Percentiles rank a stretch among this genome's conserved stretches.
These are phyloP conservation scores for Catostylus mosaicus DNA, from an alignment of 30 jellyfish, hydroid and myxozoan species.

Conservation along the genomic window DNA sequence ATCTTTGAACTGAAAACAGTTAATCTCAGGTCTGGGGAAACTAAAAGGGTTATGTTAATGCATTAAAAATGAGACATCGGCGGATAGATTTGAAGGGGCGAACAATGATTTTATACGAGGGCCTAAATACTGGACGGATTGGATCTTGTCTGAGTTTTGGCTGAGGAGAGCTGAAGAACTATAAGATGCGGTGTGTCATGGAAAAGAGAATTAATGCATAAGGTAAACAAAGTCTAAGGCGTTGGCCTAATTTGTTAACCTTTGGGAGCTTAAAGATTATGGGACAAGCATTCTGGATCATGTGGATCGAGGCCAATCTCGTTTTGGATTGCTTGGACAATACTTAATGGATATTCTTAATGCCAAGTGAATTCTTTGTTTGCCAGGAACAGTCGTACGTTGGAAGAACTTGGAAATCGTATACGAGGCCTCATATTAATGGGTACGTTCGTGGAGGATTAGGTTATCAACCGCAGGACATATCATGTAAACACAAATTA, in stretches of 20 bases:
- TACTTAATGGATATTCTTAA: neutral
- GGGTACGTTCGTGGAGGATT: neutral
- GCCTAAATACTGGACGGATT: too few species aligned
- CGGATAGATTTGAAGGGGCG: too few species aligned
- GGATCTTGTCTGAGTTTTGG: neutral
- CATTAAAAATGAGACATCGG: too few species aligned
- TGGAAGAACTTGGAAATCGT: neutral
- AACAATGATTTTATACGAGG: too few species aligned
- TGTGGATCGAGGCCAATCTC: neutral
- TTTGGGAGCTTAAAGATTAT: neutral
- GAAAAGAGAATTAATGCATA: neutral
- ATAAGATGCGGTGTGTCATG: neutral
- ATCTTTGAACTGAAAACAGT: too few species aligned
- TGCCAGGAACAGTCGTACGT: neutral
- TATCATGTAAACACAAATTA: neutral
- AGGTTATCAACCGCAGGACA: conserved; percentile 10
- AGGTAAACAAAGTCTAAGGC: neutral
- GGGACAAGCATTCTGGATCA: neutral
- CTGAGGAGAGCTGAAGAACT: neutral
- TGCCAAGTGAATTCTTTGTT: neutral
- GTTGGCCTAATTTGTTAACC: neutral
- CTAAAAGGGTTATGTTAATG: too few species aligned
- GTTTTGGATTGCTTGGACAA: neutral
- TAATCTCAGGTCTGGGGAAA: too few species aligned
- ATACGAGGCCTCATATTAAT: neutral